Evolutionary conservation across 2,888 invertebrate genomes (phyloP), one percentile per base, ranked within the genome.

Genomic region (Agrypnus murinus): DNA sequence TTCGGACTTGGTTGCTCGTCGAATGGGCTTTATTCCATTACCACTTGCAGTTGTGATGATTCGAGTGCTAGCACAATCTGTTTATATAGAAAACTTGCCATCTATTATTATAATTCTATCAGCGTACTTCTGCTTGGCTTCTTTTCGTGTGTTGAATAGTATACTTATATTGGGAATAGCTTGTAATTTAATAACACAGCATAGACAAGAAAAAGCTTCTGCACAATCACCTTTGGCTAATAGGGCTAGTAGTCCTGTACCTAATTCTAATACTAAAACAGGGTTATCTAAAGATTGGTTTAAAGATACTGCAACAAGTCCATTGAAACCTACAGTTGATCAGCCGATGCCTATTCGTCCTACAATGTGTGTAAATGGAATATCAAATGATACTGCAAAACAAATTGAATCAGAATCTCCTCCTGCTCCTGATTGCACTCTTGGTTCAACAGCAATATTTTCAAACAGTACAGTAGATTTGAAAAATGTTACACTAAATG

Each of bases 11-110:
- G 96, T 99, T 4, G 98, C 98, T 0, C 88, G 99, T 5, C 89
- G 99, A 67, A 98, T 99, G 97, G 99, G 98, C 0, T 98, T 99
- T 84, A 98, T 99, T 80, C 98, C 99, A 0, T 89, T 99, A 77
- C 99, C 99, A 0, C 86, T 99, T 43, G 94, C 96, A 0, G 97
- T 98, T 8, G 95, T 99, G 12, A 92, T 98, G 77, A 92, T 96
- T 1, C 91, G 97, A 74, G 96, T 99, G 0, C 86, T 98, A 17
- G 91, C 91, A 9, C 94, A 95, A 78, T 94, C 96, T 0, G 89
- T 98, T 55, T 90, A 92, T 81, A 87, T 97, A 78, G 88, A 91
- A 81, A 90, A 92, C 81, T 86, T 92, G 15, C 91, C 93, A 1
- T 92, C 94, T 5, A 86, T 93, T 59, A 82, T 94, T 55, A 87